These are phyloP conservation scores for Theonella swinhoei DNA, from an alignment of 37 sponge, comb jelly and placozoan genomes.

Conservation along the genomic window DNA sequence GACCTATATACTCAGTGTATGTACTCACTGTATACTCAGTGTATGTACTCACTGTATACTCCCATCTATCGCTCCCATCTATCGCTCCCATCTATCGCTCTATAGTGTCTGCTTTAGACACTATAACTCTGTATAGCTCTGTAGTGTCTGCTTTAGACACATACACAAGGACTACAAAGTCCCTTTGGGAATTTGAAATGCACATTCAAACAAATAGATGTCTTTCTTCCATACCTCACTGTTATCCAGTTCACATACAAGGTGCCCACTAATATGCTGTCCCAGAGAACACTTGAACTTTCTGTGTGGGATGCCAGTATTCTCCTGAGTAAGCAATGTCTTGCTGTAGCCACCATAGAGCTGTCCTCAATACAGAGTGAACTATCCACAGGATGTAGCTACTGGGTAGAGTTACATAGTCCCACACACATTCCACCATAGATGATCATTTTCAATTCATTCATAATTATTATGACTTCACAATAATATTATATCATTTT, in stretches of 20 bases:
- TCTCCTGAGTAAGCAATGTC: constrained; percentile 61
- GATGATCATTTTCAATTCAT: too few relatives aligned
- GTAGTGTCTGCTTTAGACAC: too few relatives aligned
- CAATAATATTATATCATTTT: too few relatives aligned
- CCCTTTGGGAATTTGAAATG: too few relatives aligned
- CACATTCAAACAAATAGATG: too few relatives aligned
- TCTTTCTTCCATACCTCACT: too few relatives aligned
- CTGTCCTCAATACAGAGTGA: constrained; percentile 22
- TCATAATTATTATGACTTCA: too few relatives aligned
- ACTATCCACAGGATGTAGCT: background rate
- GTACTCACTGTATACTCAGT: background rate
- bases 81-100: background rate
- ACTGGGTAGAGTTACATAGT: background rate
- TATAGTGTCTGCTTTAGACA: too few relatives aligned
- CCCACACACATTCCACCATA: background rate
- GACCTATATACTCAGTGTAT: constrained; percentile 6
- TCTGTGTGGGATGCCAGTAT: constrained; percentile 73
- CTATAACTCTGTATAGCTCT: too few relatives aligned
- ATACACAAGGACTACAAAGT: too few relatives aligned
- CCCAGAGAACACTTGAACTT: constrained; percentile 39
- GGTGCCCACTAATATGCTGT: constrained; percentile 5
- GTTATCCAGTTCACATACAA: constrained; percentile 62
- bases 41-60: background rate
- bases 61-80: background rate
- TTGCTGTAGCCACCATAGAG: constrained; percentile 51